phyloP scores from a whole-genome alignment of 23 tunicate species.

The Clavelina lepadiformis region DNA sequence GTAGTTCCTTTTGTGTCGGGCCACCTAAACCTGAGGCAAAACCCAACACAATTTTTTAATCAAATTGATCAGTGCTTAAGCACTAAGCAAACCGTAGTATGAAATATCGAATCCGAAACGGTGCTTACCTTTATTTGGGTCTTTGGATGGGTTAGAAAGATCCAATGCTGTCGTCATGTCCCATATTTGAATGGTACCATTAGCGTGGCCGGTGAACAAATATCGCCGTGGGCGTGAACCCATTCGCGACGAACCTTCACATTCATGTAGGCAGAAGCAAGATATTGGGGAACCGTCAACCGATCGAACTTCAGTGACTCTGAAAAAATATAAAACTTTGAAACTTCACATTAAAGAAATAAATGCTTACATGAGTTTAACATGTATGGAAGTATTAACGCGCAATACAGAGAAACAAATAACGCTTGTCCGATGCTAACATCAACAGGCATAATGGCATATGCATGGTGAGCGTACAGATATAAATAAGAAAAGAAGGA shows the following conservation, averaged over 20 bases:
- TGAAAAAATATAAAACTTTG: constrained; percentile 4
- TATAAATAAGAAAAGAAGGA: no score
- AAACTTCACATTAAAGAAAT: no score
- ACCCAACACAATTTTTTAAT: background rate
- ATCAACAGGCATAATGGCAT: no score
- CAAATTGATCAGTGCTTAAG: background rate
- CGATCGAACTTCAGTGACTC: constrained; percentile 76
- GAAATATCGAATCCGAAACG: background rate
- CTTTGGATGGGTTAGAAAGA: constrained; percentile 14
- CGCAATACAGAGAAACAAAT: no score
- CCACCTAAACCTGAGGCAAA: constrained; percentile 12
- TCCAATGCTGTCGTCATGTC: constrained; percentile 90
- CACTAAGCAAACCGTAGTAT: background rate
- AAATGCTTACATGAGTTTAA: no score
- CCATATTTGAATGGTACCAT: constrained; percentile 95
- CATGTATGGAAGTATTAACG: no score
- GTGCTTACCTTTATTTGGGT: constrained; percentile 25
- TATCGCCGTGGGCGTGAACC: constrained; percentile 88
- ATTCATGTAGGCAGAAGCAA: constrained; percentile 81
- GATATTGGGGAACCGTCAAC: constrained; percentile 83
- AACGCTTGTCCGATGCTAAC: no score
- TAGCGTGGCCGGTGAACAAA: constrained; percentile 86
- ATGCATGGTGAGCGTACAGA: no score
- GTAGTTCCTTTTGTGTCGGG: constrained; percentile 62
- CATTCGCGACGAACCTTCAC: constrained; percentile 89